phyloP scores from a whole-genome alignment of 2,113 vertebrate genomes.

The Stegostoma tigrinum region DNA sequence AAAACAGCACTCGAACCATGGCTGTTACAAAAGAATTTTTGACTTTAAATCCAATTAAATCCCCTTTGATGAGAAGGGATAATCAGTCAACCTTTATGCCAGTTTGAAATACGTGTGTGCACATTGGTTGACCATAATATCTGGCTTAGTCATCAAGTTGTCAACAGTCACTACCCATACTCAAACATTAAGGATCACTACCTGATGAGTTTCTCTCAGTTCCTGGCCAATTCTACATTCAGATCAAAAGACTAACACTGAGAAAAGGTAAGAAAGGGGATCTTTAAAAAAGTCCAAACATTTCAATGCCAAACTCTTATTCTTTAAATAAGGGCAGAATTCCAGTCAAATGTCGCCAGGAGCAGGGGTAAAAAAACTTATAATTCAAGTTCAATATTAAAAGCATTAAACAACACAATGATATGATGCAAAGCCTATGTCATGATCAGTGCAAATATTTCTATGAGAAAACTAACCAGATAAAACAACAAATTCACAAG shows the following conservation, averaged over 20 bases:
- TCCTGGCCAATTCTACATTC: not conserved
- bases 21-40: not conserved
- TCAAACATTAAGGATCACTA: not conserved
- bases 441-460: not conserved
- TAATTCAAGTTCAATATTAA: slow-evolving; percentile 21
- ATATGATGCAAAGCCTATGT: not conserved
- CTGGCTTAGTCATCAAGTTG: not conserved
- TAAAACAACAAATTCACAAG: not conserved
- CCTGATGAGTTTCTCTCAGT: not conserved
- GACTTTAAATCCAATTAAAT: not conserved
- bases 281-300: not conserved
- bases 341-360: not conserved
- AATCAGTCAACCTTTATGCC: not conserved
- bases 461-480: not conserved
- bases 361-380: not conserved
- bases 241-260: not conserved
- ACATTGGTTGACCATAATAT: not conserved
- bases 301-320: not conserved
- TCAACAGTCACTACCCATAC: not conserved
- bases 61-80: no score
- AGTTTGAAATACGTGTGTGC: not conserved
- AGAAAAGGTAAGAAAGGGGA: not conserved
- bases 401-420: not conserved
- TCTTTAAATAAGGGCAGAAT: not conserved
- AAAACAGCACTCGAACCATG: not conserved